These are phyloP conservation scores for Cinclus mexicanus DNA, from an alignment of 2,113 vertebrate genomes.

Conservation along the genomic window DNA sequence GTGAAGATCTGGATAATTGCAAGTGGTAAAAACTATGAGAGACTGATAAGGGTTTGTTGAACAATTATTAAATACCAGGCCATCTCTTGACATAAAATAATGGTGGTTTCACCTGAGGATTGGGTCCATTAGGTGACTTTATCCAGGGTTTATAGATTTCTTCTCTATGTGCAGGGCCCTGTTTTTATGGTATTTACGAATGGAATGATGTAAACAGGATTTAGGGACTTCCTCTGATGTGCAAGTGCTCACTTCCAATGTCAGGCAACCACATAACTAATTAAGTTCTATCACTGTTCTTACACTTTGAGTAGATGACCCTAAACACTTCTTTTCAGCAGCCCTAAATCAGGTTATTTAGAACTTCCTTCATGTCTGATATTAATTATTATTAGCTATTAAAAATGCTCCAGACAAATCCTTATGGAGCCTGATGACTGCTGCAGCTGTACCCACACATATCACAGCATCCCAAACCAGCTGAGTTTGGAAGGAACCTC, in stretches of 20 bases:
- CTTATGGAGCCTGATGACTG: not conserved
- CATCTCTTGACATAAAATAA: not conserved
- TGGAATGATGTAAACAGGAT: not conserved
- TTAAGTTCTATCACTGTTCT: not conserved
- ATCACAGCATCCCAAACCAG: not conserved
- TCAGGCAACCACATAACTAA: not conserved
- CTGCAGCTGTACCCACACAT: not conserved
- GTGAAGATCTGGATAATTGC: not conserved
- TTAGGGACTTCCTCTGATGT: not conserved
- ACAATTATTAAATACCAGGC: not conserved
- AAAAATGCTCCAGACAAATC: not conserved
- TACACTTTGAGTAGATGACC: not conserved
- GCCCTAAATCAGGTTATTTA: not conserved
- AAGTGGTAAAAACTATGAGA: not conserved
- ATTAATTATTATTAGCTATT: no score
- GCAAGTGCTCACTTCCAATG: rapidly evolving
- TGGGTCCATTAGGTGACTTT: not conserved
- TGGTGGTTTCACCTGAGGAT: not conserved
- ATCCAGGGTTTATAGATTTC: not conserved
- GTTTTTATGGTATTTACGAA: not conserved
- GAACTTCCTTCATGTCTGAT: not conserved
- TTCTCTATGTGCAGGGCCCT: not conserved
- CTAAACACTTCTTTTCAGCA: not conserved
- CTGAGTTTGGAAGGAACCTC: not conserved
- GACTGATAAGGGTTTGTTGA: not conserved